These are phyloP conservation scores for Nyctibius grandis DNA, from an alignment of 2,797 vertebrate genomes.

Conservation along the genomic window DNA sequence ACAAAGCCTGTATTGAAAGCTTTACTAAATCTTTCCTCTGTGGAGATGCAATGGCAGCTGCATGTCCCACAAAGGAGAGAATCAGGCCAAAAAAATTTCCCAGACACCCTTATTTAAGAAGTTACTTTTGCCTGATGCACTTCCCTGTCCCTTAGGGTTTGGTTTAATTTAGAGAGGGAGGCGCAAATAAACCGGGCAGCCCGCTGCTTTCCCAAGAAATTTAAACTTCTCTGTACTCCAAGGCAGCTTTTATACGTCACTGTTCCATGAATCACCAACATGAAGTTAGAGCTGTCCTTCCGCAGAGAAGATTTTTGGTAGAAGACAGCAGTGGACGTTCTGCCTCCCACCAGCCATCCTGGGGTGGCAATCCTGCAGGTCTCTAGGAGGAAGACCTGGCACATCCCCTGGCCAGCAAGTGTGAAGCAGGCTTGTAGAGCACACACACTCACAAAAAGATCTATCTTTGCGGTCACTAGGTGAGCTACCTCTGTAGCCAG, in stretches of 20 bases:
- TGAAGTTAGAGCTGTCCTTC: background rate
- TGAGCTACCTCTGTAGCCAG: background rate
- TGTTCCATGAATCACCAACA: fast-evolving
- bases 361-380: background rate
- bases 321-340: background rate
- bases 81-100: background rate
- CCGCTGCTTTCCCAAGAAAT: background rate
- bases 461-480: fast-evolving
- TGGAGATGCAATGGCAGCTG: background rate
- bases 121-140: background rate
- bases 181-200: background rate
- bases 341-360: background rate
- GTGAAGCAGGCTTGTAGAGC: background rate
- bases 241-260: background rate
- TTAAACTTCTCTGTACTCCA: background rate
- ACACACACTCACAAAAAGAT: fast-evolving
- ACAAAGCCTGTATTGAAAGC: background rate
- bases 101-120: background rate
- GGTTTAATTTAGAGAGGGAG: background rate
- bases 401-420: background rate
- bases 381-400: background rate
- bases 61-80: background rate
- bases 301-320: background rate
- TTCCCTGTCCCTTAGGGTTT: background rate
- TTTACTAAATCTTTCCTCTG: background rate